These are phyloP conservation scores for Cebus imitator DNA, from an alignment of 2,113 vertebrate genomes.

Conservation along the genomic window DNA sequence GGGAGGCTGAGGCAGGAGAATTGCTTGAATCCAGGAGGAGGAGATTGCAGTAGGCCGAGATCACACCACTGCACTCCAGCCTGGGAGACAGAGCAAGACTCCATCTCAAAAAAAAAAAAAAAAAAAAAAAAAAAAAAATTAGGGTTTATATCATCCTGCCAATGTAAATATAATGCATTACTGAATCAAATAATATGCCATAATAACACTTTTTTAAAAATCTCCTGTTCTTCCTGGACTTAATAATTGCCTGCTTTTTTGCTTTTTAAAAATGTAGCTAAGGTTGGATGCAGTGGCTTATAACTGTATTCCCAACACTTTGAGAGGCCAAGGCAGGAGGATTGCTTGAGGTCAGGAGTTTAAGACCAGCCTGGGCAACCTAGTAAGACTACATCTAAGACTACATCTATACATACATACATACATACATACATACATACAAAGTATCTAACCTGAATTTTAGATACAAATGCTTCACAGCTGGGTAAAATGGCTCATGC, in stretches of 20 bases:
- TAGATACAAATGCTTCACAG: background rate
- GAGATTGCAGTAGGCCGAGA: too few relatives aligned
- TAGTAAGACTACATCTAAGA: background rate
- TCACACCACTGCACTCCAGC: too few relatives aligned
- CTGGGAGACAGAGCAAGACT: too few relatives aligned
- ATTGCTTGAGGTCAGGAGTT: background rate
- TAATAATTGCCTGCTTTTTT: background rate
- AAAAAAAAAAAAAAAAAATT: too few relatives aligned
- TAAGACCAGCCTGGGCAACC: background rate
- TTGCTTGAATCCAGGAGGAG: too few relatives aligned
- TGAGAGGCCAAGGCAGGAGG: background rate
- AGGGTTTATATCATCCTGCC: background rate
- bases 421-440: background rate
- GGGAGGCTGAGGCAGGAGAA: too few relatives aligned
- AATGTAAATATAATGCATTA: background rate
- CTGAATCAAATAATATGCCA: background rate
- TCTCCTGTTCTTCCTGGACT: background rate
- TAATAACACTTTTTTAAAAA: background rate
- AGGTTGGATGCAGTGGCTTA: background rate
- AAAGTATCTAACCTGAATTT: conserved; percentile 22
- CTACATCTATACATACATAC: background rate
- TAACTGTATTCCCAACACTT: background rate
- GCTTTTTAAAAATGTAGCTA: background rate
- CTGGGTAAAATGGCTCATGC: too few relatives aligned
- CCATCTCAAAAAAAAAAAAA: too few relatives aligned